phyloP scores from a whole-genome alignment of 1,140 invertebrate genomes.

The Drosophila pseudoananassae region DNA sequence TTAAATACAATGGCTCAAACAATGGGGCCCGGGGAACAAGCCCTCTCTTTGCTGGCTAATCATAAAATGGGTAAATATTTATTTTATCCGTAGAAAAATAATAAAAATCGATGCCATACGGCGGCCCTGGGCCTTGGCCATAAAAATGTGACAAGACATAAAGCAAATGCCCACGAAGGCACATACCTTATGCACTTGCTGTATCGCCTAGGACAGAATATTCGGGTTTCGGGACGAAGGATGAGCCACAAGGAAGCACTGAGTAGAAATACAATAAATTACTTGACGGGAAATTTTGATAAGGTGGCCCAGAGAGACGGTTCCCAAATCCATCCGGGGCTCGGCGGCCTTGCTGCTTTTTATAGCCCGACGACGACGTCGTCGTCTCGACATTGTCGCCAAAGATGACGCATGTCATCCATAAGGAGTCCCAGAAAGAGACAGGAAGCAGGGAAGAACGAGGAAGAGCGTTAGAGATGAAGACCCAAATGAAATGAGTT shows the following conservation, averaged over 20 bases:
- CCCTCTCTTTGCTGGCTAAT: conserved; percentile 28
- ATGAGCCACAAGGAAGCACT: conserved; percentile 52
- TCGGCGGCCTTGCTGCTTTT: conserved; percentile 52
- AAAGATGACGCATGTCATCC: conserved; percentile 74
- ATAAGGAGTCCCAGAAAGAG: conserved; percentile 2
- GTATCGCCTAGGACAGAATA: conserved; percentile 17
- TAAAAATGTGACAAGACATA: conserved; percentile 80
- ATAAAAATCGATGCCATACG: conserved; percentile 79
- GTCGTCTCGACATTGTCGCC: conserved; percentile 65
- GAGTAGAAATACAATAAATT: conserved; percentile 75
- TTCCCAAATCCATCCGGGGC: conserved; percentile 38
- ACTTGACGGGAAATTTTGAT: conserved; percentile 83
- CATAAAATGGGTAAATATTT: conserved; percentile 79
- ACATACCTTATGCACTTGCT: conserved; percentile 54
- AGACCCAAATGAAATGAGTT: conserved; percentile 71
- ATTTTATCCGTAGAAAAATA: conserved; percentile 72
- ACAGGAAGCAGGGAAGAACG: background rate
- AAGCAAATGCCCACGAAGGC: conserved; percentile 59
- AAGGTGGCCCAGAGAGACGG: conserved; percentile 56
- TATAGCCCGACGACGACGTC: conserved; percentile 49
- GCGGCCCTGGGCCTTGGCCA: conserved; percentile 30
- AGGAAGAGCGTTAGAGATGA: background rate
- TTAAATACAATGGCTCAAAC: conserved; percentile 64
- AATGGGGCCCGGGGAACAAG: conserved; percentile 28
- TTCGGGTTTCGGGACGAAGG: conserved; percentile 33